Conservation (phyloP, 23 tunicate species). For the Botrylloides violaceus region DNA sequence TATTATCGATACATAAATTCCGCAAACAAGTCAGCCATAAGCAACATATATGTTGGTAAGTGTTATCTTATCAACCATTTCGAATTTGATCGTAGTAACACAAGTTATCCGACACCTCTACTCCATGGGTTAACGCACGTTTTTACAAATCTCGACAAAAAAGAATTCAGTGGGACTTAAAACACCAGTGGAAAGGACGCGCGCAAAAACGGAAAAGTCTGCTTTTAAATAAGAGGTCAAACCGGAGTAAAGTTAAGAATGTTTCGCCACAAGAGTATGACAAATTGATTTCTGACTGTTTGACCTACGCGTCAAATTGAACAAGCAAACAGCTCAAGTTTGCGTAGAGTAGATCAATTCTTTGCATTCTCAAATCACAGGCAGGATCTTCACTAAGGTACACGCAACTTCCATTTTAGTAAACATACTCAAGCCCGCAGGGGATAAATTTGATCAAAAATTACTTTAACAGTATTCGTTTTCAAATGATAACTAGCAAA, state of each 20-base stretch:
- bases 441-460: background rate
- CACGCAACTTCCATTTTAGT: too few species aligned
- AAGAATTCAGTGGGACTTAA: too few species aligned
- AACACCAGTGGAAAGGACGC: background rate
- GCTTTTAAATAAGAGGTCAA: background rate
- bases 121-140: background rate
- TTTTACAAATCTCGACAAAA: background rate
- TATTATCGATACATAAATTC: too few species aligned
- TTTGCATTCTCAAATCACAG: background rate
- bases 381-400: too few species aligned
- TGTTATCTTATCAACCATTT: background rate
- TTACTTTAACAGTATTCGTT: background rate
- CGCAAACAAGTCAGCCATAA: too few species aligned
- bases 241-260: constrained; percentile 3
- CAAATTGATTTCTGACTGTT: background rate
- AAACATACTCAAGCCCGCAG: background rate
- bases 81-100: background rate
- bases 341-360: background rate
- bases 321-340: background rate
- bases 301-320: constrained; percentile 3
- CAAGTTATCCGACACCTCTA: background rate
- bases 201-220: background rate
- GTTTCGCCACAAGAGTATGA: background rate
- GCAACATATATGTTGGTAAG: background rate
- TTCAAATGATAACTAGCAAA: background rate